These are phyloP conservation scores for Plodia interpunctella DNA, from an alignment of 1,140 invertebrate species.

Conservation along the genomic window DNA sequence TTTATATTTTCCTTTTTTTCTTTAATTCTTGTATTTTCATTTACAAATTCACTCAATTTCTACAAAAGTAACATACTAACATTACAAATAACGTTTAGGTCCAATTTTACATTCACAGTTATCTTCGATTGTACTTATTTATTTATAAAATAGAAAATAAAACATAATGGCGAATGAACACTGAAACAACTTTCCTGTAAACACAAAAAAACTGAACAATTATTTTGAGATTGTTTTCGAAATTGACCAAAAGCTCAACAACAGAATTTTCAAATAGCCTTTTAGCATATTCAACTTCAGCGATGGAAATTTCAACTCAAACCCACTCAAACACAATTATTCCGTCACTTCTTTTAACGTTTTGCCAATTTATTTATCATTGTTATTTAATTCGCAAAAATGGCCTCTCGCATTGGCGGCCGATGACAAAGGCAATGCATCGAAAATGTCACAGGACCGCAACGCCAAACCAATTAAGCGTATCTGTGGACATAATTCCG, in stretches of 20 bases:
- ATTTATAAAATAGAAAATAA: neutral
- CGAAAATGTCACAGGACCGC: constrained; percentile 69
- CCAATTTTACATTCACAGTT: too few species aligned
- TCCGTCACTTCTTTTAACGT: neutral
- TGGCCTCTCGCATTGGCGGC: constrained; percentile 48
- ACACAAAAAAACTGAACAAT: neutral
- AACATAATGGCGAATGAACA: too few species aligned
- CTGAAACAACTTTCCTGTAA: neutral
- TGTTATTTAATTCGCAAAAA: constrained; percentile 54
- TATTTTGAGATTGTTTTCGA: neutral
- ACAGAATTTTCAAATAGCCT: neutral
- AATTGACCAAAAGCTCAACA: neutral
- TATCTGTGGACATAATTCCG: constrained; percentile 64
- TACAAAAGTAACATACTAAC: too few species aligned
- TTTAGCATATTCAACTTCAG: constrained; percentile 4
- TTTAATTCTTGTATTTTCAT: too few species aligned
- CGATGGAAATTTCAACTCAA: constrained; percentile 1
- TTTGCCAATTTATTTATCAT: constrained; percentile 32
- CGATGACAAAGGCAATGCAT: constrained; percentile 67
- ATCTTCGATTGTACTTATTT: too few species aligned
- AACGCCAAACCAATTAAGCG: constrained; percentile 70
- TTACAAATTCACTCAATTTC: too few species aligned
- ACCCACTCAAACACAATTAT: constrained; percentile 1
- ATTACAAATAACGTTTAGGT: too few species aligned
- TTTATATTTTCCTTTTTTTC: too few species aligned